These are phyloP conservation scores for Umimayanthus chanpuru DNA, from an alignment of 92 coral and sea anemone species.

Conservation along the genomic window DNA sequence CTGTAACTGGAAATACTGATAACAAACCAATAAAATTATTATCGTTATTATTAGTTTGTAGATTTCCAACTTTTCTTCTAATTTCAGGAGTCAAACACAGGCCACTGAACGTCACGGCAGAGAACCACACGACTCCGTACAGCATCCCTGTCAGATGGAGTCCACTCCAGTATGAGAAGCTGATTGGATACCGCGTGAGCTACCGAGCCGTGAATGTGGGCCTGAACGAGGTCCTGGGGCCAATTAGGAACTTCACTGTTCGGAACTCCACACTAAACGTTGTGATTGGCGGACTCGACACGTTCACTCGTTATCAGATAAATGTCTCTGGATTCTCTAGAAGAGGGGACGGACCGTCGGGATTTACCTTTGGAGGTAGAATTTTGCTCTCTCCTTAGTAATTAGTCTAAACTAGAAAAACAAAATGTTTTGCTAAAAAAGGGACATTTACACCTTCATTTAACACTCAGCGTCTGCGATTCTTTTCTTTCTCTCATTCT, in stretches of 20 bases:
- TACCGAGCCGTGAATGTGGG: conserved; percentile 69
- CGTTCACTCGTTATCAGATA: conserved; percentile 63
- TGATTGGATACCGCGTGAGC: conserved; percentile 69
- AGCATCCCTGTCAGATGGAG: conserved; percentile 67
- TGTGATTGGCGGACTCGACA: conserved; percentile 47
- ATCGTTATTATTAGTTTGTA: not conserved
- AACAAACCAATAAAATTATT: too few relatives aligned
- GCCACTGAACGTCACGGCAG: conserved; percentile 66
- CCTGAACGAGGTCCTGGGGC: conserved; percentile 46
- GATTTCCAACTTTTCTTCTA: not conserved
- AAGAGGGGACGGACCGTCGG: conserved; percentile 69
- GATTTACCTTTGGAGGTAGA: conserved; percentile 55
- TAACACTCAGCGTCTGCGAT: too few relatives aligned
- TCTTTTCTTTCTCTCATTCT: too few relatives aligned
- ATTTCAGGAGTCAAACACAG: conserved; percentile 55
- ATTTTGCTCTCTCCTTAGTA: not conserved
- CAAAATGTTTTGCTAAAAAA: too few relatives aligned
- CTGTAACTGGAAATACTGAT: too few relatives aligned
- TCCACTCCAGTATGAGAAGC: conserved; percentile 60
- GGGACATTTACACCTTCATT: too few relatives aligned
- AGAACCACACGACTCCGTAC: conserved; percentile 68
- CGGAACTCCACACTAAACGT: conserved; percentile 43
- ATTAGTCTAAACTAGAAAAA: too few relatives aligned
- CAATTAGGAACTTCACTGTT: conserved; percentile 52
- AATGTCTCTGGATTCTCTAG: conserved; percentile 65